Evolutionary conservation across 2,888 invertebrate species (phyloP).

Genomic region (Malthinus seriepunctatus): DNA sequence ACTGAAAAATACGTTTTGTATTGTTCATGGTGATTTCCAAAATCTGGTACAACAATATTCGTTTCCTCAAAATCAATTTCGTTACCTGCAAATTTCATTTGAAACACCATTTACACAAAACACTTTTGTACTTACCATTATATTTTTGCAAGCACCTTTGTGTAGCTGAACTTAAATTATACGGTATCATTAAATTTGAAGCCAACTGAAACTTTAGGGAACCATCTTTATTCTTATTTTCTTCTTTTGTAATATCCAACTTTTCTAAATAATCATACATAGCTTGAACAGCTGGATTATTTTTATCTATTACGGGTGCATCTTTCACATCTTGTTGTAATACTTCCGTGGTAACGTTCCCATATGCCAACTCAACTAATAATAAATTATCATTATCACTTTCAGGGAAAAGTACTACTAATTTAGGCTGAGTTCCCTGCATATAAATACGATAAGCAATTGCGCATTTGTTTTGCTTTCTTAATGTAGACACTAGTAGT

Average conservation of each 20-base stretch:
- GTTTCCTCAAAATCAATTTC: background rate
- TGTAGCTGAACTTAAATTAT: background rate
- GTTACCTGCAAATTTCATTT: background rate
- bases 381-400: background rate
- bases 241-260: slow-evolving; percentile 12
- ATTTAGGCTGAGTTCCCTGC: slow-evolving; percentile 13
- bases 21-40: background rate
- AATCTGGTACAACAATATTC: background rate
- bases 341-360: background rate
- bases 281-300: slow-evolving; percentile 5
- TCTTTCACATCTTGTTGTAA: slow-evolving; percentile 4
- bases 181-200: slow-evolving; percentile 6
- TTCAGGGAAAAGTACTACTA: slow-evolving; percentile 13
- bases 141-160: slow-evolving; percentile 13
- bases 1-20: slow-evolving; percentile 5
- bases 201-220: slow-evolving; percentile 7
- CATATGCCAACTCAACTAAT: slow-evolving; percentile 9
- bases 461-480: slow-evolving; percentile 11
- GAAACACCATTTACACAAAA: background rate
- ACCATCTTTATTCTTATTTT: slow-evolving; percentile 6
- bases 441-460: slow-evolving; percentile 15
- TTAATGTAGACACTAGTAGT: slow-evolving; percentile 1
- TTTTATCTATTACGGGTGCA: background rate
- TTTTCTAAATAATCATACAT: slow-evolving; percentile 16
- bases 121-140: slow-evolving; percentile 2